Evolutionary conservation across 2,113 vertebrate genomes (phyloP).

Genomic region (Prunella fulvescens): DNA sequence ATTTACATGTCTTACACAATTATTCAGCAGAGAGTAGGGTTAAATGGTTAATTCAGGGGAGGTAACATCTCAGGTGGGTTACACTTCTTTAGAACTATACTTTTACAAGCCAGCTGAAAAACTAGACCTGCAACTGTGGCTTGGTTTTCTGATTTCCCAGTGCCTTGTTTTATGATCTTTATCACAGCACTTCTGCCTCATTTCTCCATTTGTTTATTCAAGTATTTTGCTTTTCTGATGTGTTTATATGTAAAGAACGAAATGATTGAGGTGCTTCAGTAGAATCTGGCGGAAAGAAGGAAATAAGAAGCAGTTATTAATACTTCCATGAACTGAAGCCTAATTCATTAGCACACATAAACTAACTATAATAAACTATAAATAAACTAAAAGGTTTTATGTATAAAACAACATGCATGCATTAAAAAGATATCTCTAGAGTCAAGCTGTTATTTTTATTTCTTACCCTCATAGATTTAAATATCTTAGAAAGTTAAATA

Average conservation of each 20-base stretch:
- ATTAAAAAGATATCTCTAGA: background rate
- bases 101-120: background rate
- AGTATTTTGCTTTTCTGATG: background rate
- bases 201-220: background rate
- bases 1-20: background rate
- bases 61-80: background rate
- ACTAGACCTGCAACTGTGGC: background rate
- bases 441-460: background rate
- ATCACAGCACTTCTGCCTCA: background rate
- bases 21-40: background rate
- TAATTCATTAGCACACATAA: background rate
- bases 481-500: background rate
- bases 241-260: background rate
- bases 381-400: background rate
- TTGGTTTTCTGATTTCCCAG: background rate
- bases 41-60: background rate
- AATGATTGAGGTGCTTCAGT: background rate
- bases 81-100: background rate
- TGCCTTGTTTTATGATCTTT: background rate
- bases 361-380: background rate
- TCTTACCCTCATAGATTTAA: background rate
- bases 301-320: background rate
- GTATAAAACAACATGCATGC: background rate
- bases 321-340: background rate
- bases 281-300: background rate